A percentile compares a stretch with the other conserved stretches of the same genome.
Conservation (phyloP, 2,113 vertebrate species). For the Etia nguti region DNA sequence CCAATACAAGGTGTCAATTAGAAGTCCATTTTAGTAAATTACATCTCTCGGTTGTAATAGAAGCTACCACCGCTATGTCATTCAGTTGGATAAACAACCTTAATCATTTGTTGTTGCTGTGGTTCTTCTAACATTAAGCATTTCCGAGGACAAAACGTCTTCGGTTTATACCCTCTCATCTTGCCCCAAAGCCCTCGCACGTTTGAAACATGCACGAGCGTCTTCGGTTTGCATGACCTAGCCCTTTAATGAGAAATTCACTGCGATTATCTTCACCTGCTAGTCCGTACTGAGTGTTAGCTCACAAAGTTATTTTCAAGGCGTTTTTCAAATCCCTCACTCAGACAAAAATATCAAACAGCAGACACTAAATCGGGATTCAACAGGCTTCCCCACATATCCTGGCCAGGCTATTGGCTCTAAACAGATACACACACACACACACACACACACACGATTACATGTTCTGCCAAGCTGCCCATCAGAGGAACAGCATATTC, state of each 20-base stretch:
- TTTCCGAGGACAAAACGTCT: not conserved
- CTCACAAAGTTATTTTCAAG: not conserved
- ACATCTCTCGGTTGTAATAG: conserved; percentile 19
- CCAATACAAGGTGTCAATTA: conserved; percentile 53
- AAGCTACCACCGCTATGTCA: not conserved
- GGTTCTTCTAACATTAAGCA: not conserved
- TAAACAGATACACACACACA: not conserved
- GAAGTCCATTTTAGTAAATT: conserved; percentile 33
- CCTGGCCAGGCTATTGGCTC: not conserved
- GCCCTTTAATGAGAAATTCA: not conserved
- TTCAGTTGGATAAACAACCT: not conserved
- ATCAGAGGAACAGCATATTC: not conserved
- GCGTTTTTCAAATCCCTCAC: not conserved
- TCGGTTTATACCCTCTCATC: not conserved
- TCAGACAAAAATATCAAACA: not conserved
- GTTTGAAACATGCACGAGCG: not conserved
- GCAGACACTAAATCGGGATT: conserved; percentile 1
- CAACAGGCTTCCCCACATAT: not conserved
- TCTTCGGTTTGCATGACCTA: not conserved
- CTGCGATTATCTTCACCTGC: not conserved
- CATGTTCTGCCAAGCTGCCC: not conserved
- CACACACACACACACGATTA: not conserved
- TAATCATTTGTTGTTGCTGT: not conserved
- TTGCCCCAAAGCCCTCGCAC: not conserved
- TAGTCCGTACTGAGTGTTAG: not conserved